Conservation (phyloP, 2,888 invertebrate genomes). For the Fragum fragum region DNA sequence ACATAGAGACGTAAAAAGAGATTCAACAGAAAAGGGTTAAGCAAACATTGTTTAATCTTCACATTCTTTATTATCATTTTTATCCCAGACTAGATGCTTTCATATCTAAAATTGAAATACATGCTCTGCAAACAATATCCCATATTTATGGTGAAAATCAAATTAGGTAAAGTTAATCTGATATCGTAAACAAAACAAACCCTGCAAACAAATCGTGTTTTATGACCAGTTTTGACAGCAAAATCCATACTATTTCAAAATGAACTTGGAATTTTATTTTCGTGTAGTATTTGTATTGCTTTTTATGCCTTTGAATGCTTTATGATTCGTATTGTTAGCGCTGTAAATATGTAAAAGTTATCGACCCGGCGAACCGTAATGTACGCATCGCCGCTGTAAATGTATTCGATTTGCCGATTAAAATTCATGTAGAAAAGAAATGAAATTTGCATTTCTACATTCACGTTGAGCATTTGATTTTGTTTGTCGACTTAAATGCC, state of each 20-base stretch:
- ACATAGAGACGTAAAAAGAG: too few relatives aligned
- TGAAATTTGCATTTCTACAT: too few relatives aligned
- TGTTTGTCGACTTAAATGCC: too few relatives aligned
- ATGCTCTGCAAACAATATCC: not conserved
- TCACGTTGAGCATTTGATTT: too few relatives aligned
- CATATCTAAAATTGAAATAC: conserved; percentile 2
- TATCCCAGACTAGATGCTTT: not conserved
- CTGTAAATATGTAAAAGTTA: too few relatives aligned
- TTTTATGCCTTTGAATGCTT: not conserved
- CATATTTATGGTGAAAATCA: conserved; percentile 6
- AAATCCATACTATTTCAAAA: not conserved
- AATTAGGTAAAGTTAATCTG: conserved; percentile 3
- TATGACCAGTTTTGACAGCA: not conserved
- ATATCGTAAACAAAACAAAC: conserved; percentile 6
- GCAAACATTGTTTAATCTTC: not conserved
- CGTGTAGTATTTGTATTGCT: not conserved
- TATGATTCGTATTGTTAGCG: too few relatives aligned
- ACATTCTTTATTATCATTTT: not conserved
- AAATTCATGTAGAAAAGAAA: too few relatives aligned
- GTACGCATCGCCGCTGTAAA: too few relatives aligned
- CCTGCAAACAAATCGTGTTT: not conserved
- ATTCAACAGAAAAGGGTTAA: too few relatives aligned
- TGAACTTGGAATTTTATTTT: not conserved
- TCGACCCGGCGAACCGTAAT: too few relatives aligned
- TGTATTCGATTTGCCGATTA: too few relatives aligned